Evolutionary conservation across 1,140 invertebrate species (phyloP).

Genomic region (Drosophila seguyi): DNA sequence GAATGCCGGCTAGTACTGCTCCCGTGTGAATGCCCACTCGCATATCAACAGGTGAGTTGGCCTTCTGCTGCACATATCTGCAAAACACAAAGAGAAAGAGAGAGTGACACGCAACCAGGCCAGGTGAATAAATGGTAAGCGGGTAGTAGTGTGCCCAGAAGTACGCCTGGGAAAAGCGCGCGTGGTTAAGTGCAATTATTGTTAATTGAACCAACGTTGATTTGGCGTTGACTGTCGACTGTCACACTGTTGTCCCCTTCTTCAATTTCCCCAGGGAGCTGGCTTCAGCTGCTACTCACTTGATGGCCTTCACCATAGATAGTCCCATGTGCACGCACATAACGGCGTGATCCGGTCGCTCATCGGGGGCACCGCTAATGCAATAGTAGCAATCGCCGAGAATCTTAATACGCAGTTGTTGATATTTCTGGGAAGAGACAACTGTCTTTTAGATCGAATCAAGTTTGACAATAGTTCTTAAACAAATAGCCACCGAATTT

Average conservation of each 20-base stretch:
- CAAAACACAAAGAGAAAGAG: slow-evolving; percentile 1
- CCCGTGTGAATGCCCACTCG: slow-evolving; percentile 98
- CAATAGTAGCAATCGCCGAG: slow-evolving; percentile 98
- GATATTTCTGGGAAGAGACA: slow-evolving; percentile 90
- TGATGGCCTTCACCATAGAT: slow-evolving; percentile 98
- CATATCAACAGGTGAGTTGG: slow-evolving; percentile 98
- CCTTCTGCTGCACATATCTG: slow-evolving; percentile 97
- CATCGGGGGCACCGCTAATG: slow-evolving; percentile 95
- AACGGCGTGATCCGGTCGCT: slow-evolving; percentile 96
- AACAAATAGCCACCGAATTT: background rate
- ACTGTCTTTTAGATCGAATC: slow-evolving; percentile 15
- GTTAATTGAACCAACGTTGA: slow-evolving; percentile 80
- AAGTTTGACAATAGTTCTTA: background rate
- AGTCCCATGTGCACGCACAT: slow-evolving; percentile 97
- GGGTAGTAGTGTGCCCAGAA: slow-evolving; percentile 5
- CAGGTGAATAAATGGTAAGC: slow-evolving; percentile 16
- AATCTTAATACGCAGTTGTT: slow-evolving; percentile 97
- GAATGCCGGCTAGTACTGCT: slow-evolving; percentile 96
- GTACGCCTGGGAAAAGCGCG: slow-evolving; percentile 23
- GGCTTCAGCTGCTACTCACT: slow-evolving; percentile 88
- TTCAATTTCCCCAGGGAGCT: slow-evolving; percentile 8
- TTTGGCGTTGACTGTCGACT: slow-evolving; percentile 58
- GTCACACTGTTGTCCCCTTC: slow-evolving; percentile 5
- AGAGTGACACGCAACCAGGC: slow-evolving; percentile 11
- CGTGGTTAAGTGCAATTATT: slow-evolving; percentile 80